These are phyloP conservation scores for Hucho hucho DNA, from an alignment of 2,113 vertebrate genomes.

Conservation along the genomic window DNA sequence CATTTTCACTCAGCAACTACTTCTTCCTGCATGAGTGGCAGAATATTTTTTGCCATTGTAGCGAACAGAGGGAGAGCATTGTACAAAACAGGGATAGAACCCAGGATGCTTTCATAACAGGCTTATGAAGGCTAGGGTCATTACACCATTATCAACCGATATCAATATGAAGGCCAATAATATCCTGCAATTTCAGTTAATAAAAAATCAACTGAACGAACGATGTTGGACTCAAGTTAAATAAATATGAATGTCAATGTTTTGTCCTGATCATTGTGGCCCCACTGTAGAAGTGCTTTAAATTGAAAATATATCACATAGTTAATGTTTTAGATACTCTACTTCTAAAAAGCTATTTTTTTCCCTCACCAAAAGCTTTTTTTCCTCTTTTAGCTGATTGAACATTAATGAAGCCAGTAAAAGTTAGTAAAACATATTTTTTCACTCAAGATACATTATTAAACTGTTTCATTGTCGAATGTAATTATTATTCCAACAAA, in stretches of 20 bases:
- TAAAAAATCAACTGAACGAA: too few species aligned
- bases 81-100: too few species aligned
- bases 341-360: not conserved
- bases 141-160: too few species aligned
- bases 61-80: too few species aligned
- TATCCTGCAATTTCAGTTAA: too few species aligned
- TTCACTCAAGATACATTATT: not conserved
- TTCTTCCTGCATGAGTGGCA: too few species aligned
- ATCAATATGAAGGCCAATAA: too few species aligned
- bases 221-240: not conserved
- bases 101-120: too few species aligned
- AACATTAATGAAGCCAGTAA: slow-evolving; percentile 16
- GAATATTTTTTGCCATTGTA: too few species aligned
- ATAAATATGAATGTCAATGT: not conserved
- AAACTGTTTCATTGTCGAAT: slow-evolving; percentile 17
- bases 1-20: too few species aligned
- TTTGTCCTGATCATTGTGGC: not conserved
- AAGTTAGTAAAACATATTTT: not conserved
- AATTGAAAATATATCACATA: not conserved
- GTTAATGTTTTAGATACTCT: not conserved
- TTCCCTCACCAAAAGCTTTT: not conserved
- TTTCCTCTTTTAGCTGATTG: slow-evolving; percentile 9
- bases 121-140: too few species aligned
- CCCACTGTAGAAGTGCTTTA: not conserved
- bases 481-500: slow-evolving; percentile 3